phyloP scores from a whole-genome alignment of 2,113 vertebrate species.

The Archilochus colubris region DNA sequence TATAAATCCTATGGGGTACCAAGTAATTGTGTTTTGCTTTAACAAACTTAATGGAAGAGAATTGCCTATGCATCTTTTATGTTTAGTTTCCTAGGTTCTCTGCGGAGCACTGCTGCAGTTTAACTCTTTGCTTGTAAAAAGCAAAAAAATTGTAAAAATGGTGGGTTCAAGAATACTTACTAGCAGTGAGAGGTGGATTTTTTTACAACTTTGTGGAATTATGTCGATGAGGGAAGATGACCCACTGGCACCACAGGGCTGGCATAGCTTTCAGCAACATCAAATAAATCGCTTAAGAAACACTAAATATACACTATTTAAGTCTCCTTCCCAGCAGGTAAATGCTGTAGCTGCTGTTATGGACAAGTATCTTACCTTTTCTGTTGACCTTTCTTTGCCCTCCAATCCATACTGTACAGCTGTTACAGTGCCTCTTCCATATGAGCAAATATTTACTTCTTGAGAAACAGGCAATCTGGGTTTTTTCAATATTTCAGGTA shows the following conservation, averaged over 20 bases:
- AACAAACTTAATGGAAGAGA: conserved; percentile 64
- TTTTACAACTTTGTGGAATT: background rate
- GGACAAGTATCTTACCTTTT: background rate
- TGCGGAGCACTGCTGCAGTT: conserved; percentile 48
- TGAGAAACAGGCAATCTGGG: background rate
- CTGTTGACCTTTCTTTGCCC: background rate
- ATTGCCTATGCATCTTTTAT: conserved; percentile 72
- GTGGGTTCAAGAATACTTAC: background rate
- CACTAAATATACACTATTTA: background rate
- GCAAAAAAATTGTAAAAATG: background rate
- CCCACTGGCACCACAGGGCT: background rate
- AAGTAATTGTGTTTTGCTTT: conserved; percentile 76
- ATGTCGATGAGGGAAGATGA: background rate
- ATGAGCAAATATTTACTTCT: background rate
- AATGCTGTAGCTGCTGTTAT: background rate
- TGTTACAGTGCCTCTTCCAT: conserved; percentile 51
- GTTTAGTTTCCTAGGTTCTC: conserved; percentile 72
- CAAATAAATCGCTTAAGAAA: background rate
- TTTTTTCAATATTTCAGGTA: background rate
- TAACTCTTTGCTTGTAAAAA: conserved; percentile 40
- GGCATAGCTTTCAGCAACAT: background rate
- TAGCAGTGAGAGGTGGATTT: background rate
- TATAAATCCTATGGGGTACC: conserved; percentile 77
- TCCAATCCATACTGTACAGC: background rate
- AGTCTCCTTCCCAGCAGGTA: background rate